Base-by-base conservation (phyloP, 2,888 invertebrate species). In the Priapulus caudatus region DNA sequence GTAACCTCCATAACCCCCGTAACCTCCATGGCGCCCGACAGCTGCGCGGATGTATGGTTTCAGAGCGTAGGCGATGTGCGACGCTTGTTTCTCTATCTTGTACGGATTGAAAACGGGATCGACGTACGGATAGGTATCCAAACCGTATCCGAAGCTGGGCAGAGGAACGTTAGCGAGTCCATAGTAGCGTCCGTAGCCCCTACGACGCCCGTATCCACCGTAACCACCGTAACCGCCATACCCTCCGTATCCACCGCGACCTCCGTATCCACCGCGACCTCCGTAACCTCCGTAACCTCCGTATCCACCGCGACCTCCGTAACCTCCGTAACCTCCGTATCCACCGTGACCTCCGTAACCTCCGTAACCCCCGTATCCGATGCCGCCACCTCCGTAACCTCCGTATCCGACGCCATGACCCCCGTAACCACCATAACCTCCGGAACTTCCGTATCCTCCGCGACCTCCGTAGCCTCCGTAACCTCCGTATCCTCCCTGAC, bases 211-310 rank as follows among this genome's bases (percentile, higher is more conserved):
- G 33, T 33, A 33, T 33, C 33, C 33, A 33, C 33, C 33, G 33
- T 33, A 33, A 33, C 33, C 33, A 33, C 33, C 33, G n/a, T 33
- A 33, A 33, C 33, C 33, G n/a, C 33, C 33, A 33, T n/a, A n/a
- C n/a, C 33, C 33, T 10, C 33, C 33, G 33, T 33, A 33, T 33
- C 33, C 33, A 33, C 33, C 33, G 33, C n/a, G n/a, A 10, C 33
- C 33, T 10, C 33, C 33, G 33, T 33, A 33, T 33, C 33, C 33
- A 33, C 33, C 33, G n/a, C n/a, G n/a, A 33, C 33, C 33, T 10
- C 33, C 33, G n/a, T 33, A 33, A 10, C 33, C 33, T 10, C 33
- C 33, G 33, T 33, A 33, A 10, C 33, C 33, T 10, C 33, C 33
- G 33, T 33, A 33, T 33, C 33, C 33, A 33, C 10, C 10, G 33